Evolutionary conservation across 2,888 invertebrate species (phyloP), one percentile per base, ranked within the genome.

Genomic region (Hoplodrina blanda): DNA sequence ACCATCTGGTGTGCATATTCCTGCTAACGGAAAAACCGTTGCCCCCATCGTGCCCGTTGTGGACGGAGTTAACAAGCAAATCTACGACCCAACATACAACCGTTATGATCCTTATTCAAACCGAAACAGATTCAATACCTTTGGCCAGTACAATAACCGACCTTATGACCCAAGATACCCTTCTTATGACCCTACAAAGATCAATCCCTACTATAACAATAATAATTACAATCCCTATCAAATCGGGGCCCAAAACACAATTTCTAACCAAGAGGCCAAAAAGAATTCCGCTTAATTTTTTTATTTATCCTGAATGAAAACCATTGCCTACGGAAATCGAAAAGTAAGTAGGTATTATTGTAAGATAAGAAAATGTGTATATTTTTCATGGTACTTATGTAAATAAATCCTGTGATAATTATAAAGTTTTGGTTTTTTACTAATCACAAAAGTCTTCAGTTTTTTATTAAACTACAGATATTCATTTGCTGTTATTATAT

Each of bases 1-100:
- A 80, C 96, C 97, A 49, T 95, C 96, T 76, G 97, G 97, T n/a
- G 96, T 97, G 10, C 97, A 97, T 86, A 92, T 97, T 62, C 97
- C 97, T 20, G 96, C 97, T 89, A 96, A 87, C 94, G 97, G 88
- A 89, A 97, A 88, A 94, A 96, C 78, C 3, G 64, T 86, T 90
- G 95, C 79, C 91, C 87, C 85, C 88, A 94, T 77, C 3, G 72
- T 79, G 7, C 76, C 76, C 6, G 25, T 59, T 25, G 78, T 68
- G 37, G 85, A 88, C 89, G 91, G 86, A 68, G 82, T 85, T 33
- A 88, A 84, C 56, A 88, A 82, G 19, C 88, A 85, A 68, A 69
- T 83, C 11, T 80, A 86, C 33, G 85, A 91, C 52, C 88, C 89
- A 5, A 66, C 76, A 2, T 92, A 87, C 76, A 92, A 92, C 73